phyloP scores from a whole-genome alignment of 2,113 vertebrate species.

The Trachemys scripta region DNA sequence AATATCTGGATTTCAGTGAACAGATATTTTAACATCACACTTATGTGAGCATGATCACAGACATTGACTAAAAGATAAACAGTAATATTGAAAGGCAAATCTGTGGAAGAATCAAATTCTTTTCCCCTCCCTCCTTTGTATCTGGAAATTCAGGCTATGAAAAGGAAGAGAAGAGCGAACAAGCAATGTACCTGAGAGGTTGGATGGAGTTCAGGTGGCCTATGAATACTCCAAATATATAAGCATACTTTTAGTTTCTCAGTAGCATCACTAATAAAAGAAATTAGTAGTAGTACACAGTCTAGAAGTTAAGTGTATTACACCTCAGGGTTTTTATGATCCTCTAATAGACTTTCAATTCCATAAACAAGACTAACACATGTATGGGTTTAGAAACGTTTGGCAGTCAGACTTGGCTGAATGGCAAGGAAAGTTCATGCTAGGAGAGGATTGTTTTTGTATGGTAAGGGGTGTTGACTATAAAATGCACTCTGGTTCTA shows the following conservation, averaged over 20 bases:
- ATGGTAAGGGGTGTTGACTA: slow-evolving; percentile 38
- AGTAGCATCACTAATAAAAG: not conserved
- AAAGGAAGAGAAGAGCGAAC: not conserved
- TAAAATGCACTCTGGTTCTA: slow-evolving; percentile 34
- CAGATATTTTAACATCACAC: slow-evolving; percentile 9
- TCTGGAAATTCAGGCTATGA: not conserved
- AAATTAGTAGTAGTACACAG: not conserved
- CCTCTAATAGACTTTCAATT: slow-evolving; percentile 40
- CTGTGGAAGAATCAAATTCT: not conserved
- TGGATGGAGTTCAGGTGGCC: slow-evolving; percentile 14
- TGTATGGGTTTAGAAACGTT: slow-evolving; percentile 62
- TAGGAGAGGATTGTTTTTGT: slow-evolving; percentile 61
- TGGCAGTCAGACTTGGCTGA: slow-evolving; percentile 69
- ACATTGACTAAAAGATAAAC: not conserved
- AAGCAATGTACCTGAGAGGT: not conserved
- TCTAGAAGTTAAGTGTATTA: slow-evolving; percentile 36
- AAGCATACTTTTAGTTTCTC: slow-evolving; percentile 20
- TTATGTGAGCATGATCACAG: not conserved
- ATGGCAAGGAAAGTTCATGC: slow-evolving; percentile 55
- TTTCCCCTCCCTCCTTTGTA: not conserved
- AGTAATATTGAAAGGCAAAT: not conserved
- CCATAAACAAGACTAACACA: slow-evolving; percentile 38
- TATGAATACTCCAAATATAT: not conserved
- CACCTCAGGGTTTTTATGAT: slow-evolving; percentile 42
- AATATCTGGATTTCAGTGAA: not conserved